phyloP scores from a whole-genome alignment of 2,797 vertebrate species.

The Siniperca undulata region DNA sequence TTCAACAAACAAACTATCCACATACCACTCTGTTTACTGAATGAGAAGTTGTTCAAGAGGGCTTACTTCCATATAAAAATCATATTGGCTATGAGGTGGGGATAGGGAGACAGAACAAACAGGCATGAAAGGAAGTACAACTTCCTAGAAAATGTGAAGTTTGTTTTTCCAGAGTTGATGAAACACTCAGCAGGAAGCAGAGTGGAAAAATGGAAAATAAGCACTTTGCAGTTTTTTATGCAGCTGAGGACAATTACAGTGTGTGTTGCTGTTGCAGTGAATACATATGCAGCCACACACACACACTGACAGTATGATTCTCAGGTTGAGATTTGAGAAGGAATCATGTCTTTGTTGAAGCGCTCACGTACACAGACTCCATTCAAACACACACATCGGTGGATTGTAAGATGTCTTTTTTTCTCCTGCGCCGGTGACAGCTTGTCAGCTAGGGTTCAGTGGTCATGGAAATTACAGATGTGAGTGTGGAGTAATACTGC shows the following conservation, averaged over 20 bases:
- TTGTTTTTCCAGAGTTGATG: conserved; percentile 54
- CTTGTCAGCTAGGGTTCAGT: conserved; percentile 70
- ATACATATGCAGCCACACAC: conserved; percentile 24
- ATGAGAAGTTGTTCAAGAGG: conserved; percentile 3
- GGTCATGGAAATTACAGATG: conserved; percentile 63
- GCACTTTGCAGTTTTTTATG: conserved; percentile 66
- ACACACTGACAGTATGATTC: conserved; percentile 24
- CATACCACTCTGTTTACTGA: not conserved
- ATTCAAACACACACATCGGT: conserved; percentile 23
- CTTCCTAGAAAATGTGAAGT: conserved; percentile 37
- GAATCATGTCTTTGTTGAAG: conserved; percentile 49
- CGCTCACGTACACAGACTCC: not conserved
- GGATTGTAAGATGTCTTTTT: conserved; percentile 64
- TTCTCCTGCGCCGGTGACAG: conserved; percentile 48
- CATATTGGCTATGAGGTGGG: not conserved
- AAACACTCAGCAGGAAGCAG: conserved; percentile 63
- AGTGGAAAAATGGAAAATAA: conserved; percentile 76
- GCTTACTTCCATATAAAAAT: conserved; percentile 6
- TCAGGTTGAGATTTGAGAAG: conserved; percentile 31
- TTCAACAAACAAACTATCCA: not conserved
- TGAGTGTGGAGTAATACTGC: conserved; percentile 52
- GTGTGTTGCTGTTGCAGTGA: conserved; percentile 9
- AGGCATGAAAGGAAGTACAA: conserved; percentile 12
- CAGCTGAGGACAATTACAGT: conserved; percentile 43
- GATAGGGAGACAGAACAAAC: not conserved